Evolutionary conservation across 2,888 invertebrate genomes (phyloP).

Genomic region (Drosophila neonasuta): DNA sequence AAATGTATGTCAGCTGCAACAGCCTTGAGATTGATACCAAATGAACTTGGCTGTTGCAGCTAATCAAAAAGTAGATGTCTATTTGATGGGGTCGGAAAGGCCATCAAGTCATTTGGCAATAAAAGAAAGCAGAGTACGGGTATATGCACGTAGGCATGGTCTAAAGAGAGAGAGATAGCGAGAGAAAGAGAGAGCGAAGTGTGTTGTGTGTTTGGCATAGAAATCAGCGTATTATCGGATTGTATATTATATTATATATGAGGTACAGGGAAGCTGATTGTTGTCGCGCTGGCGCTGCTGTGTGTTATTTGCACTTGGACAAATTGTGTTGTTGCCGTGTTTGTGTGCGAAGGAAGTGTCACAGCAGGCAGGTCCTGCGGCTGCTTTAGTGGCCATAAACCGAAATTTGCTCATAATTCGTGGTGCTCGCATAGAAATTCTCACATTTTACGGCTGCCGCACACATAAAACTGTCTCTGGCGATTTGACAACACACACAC

Average conservation of each 20-base stretch:
- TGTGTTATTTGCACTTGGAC: slow-evolving; percentile 59
- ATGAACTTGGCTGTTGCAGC: not conserved
- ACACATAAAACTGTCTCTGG: slow-evolving; percentile 70
- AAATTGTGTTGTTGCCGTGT: slow-evolving; percentile 42
- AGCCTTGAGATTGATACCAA: not conserved
- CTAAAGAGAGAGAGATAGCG: not conserved
- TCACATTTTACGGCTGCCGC: slow-evolving; percentile 63
- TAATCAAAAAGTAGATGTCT: not conserved
- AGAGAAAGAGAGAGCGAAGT: not conserved
- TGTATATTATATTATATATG: slow-evolving; percentile 5
- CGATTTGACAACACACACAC: slow-evolving; percentile 44
- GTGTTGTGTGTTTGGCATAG: slow-evolving; percentile 12
- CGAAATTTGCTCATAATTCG: slow-evolving; percentile 73
- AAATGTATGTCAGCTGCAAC: not conserved
- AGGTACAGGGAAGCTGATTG: slow-evolving; percentile 5
- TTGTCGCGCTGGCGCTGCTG: slow-evolving; percentile 4
- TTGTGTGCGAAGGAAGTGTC: slow-evolving; percentile 2
- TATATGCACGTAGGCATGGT: not conserved
- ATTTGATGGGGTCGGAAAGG: not conserved
- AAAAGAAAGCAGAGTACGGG: not conserved
- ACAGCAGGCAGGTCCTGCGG: slow-evolving; percentile 34
- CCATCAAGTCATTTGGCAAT: slow-evolving; percentile 4
- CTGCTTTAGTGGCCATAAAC: slow-evolving; percentile 70
- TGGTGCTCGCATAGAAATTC: slow-evolving; percentile 58
- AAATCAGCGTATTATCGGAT: slow-evolving; percentile 27